These are phyloP conservation scores for Rattus norvegicus DNA, from an alignment of 2,113 vertebrate genomes.

Conservation along the genomic window GRCr8 NC_086019.1:141935001-141935500, in stretches of 20 bases:
- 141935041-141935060: slow-evolving; percentile 32
- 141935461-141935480: background rate
- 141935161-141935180: background rate
- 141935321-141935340: background rate
- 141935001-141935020: background rate
- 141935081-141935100: background rate
- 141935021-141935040: background rate
- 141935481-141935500: background rate
- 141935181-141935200: background rate
- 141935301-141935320: background rate
- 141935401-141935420: background rate
- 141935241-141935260: background rate
- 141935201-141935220: background rate
- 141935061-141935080: slow-evolving; percentile 4
- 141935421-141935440: background rate
- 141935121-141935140: background rate
- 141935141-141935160: background rate
- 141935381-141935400: background rate
- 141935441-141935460: background rate
- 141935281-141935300: background rate
- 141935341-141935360: background rate
- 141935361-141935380: background rate
- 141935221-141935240: no score
- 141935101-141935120: background rate
- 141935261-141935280: background rate